These are phyloP conservation scores for Ctenodactylus gundi DNA, from an alignment of 2,113 vertebrate genomes.

Conservation along the genomic window DNA sequence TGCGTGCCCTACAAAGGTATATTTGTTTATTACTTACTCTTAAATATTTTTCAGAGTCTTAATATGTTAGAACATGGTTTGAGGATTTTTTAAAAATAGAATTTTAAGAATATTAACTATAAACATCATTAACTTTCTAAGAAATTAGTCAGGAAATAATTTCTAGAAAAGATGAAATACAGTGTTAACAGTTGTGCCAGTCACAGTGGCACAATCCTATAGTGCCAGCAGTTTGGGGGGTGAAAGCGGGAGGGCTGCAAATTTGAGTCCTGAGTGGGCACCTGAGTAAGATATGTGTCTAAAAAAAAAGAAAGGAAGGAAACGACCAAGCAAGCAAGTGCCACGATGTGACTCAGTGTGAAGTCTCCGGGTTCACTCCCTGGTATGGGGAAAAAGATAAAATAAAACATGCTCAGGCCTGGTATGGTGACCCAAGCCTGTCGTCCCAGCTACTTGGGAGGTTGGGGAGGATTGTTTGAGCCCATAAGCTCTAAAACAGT, in stretches of 20 bases:
- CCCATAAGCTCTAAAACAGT: neutral
- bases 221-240: neutral
- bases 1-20: neutral
- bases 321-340: too few relatives aligned
- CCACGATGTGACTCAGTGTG: neutral
- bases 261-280: neutral
- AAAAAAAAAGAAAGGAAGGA: neutral
- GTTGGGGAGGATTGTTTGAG: neutral
- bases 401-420: neutral
- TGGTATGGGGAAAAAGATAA: neutral
- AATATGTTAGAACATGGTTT: slow-evolving; percentile 2
- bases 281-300: neutral
- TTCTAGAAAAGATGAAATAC: slow-evolving; percentile 20
- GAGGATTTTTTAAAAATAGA: neutral
- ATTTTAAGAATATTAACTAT: slow-evolving; percentile 7
- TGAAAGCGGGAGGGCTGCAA: neutral
- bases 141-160: slow-evolving; percentile 7
- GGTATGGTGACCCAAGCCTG: neutral
- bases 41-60: slow-evolving; percentile 29
- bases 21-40: neutral
- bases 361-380: neutral
- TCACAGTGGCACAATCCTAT: neutral
- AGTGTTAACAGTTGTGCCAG: neutral
- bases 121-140: slow-evolving; percentile 20
- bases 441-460: neutral